Base-by-base conservation (phyloP, 1,140 invertebrate species). In the Drosophila melanica region DNA sequence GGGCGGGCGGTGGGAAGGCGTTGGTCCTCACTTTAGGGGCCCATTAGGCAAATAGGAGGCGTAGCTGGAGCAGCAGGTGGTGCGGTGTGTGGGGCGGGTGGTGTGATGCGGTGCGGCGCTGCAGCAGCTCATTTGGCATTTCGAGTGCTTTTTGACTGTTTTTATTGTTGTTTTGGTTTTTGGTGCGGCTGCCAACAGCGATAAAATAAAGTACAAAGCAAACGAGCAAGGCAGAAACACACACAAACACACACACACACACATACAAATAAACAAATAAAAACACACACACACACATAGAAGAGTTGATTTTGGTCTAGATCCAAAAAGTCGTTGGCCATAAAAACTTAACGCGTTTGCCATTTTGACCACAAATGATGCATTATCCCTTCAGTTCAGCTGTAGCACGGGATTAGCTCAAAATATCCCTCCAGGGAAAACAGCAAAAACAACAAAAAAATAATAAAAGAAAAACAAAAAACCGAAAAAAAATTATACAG, bases 61-160 rank as follows among this genome's bases (percentile, higher is more conserved):
- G 57, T 55, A 37, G 18, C 55, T 30, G n/a, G 23, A 16, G 35
- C 11, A 27, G n/a, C 27, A 20, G 18, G 33, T 35, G 33, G 33
- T 35, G 33, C 9, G 33, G 2, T 6, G 30, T n/a, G 30, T 33
- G 30, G 6, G 30, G 4, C 4, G 30, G 30, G 5, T n/a, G n/a
- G n/a, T n/a, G n/a, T n/a, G 30, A 33, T 44, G 50, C 18, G 35
- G 37, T 45, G 27, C 47, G 65, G 44, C 53, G 65, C 57, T 69
- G 73, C 73, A 57, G 69, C 41, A 85, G 81, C 82, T 87, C 82
- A 87, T 87, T 87, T 87, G 82, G 82, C 84, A 87, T 87, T 87
- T 87, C 84, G 82, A 87, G 79, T 87, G 82, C 82, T 87, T 89
- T 87, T 89, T 87, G 82, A 89, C 79, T 87, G 82, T 75, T 87